Evolutionary conservation across 2,797 vertebrate genomes (phyloP).

Genomic region (Semaprochilodus insignis): DNA sequence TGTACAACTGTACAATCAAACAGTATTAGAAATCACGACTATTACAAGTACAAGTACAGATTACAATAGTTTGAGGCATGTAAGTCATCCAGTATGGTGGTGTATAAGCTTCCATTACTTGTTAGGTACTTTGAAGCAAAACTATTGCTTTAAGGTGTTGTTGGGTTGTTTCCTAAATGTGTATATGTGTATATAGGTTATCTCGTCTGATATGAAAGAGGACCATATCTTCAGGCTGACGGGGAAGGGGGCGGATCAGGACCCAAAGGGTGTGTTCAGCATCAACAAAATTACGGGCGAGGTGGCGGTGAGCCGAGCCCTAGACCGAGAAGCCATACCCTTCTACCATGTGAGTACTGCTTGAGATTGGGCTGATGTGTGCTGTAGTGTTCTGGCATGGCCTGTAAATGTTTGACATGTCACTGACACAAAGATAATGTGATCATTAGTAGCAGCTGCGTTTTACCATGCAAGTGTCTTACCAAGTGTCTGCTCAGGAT

Average conservation of each 20-base stretch:
- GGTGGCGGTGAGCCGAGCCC: slow-evolving; percentile 86
- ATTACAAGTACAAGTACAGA: not conserved
- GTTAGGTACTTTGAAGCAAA: not conserved
- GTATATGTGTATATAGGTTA: slow-evolving; percentile 76
- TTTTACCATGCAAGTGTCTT: not conserved
- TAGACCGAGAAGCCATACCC: slow-evolving; percentile 90
- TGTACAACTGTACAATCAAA: too few species aligned
- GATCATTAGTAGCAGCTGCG: not conserved
- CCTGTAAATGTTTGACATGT: not conserved
- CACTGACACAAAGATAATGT: not conserved
- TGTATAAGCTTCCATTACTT: not conserved
- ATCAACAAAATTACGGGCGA: slow-evolving; percentile 90
- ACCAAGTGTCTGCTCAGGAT: not conserved
- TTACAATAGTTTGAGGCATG: not conserved
- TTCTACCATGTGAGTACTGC: slow-evolving; percentile 86
- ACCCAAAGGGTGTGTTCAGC: slow-evolving; percentile 91
- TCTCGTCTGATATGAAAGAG: slow-evolving; percentile 82
- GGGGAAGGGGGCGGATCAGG: slow-evolving; percentile 91
- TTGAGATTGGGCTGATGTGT: not conserved
- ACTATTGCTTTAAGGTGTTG: not conserved
- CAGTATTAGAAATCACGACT: too few species aligned
- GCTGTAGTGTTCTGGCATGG: not conserved
- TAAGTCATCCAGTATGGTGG: not conserved
- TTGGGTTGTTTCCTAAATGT: not conserved
- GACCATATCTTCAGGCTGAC: slow-evolving; percentile 90